Evolutionary conservation across 2,888 invertebrate species (phyloP).

Genomic region (Pollenia amentaria): DNA sequence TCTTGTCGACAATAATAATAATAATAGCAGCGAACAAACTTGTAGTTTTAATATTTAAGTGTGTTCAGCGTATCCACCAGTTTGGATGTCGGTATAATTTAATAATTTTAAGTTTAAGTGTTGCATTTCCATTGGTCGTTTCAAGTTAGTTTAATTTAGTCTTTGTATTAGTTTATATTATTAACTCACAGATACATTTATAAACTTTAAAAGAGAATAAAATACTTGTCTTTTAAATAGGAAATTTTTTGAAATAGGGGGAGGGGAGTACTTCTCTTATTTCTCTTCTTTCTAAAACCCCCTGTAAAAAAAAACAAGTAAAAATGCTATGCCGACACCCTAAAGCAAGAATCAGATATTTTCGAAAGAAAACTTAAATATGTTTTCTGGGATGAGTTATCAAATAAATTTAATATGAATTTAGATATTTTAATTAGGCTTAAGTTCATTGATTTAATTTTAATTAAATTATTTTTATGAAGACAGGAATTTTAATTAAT

Average conservation of each 20-base stretch:
- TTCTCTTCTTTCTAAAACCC: too few species aligned
- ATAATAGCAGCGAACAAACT: constrained; percentile 29
- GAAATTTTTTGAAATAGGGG: neutral
- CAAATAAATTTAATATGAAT: too few species aligned
- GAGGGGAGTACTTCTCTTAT: neutral
- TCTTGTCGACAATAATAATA: constrained; percentile 57
- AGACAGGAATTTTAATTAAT: too few species aligned
- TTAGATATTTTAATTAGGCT: too few species aligned
- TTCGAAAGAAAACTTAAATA: too few species aligned
- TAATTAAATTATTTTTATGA: too few species aligned
- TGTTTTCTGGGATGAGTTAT: too few species aligned
- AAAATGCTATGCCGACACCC: too few species aligned
- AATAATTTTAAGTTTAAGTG: constrained; percentile 70
- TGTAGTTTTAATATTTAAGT: constrained; percentile 46
- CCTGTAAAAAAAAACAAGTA: too few species aligned
- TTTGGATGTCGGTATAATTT: constrained; percentile 50
- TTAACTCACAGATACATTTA: constrained; percentile 41
- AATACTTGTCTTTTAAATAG: neutral
- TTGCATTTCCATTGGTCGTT: constrained; percentile 69
- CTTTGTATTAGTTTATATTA: constrained; percentile 37
- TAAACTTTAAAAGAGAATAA: neutral
- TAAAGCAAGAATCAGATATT: too few species aligned
- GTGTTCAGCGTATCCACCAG: constrained; percentile 50
- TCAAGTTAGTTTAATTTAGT: neutral
- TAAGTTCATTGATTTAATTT: too few species aligned